phyloP scores from a whole-genome alignment of 2,113 vertebrate species.

The Pitta sordida region DNA sequence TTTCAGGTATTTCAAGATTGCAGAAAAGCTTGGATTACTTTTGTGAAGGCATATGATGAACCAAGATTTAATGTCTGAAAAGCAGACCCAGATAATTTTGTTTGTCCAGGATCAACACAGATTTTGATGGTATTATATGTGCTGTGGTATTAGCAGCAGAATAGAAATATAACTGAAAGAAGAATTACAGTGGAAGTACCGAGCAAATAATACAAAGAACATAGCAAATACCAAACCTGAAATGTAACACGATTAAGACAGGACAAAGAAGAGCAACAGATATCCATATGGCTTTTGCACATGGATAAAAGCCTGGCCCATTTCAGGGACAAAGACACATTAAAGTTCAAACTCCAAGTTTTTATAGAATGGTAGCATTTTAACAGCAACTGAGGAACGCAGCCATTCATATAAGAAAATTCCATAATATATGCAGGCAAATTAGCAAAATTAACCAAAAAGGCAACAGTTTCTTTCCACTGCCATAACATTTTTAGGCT shows the following conservation, averaged over 20 bases:
- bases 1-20: background rate
- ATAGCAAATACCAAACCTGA: constrained; percentile 10
- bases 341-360: background rate
- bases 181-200: background rate
- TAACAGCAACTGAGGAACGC: background rate
- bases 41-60: background rate
- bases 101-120: background rate
- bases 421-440: background rate
- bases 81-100: background rate
- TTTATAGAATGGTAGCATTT: background rate
- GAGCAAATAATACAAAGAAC: constrained; percentile 11
- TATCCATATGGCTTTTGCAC: background rate
- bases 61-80: background rate
- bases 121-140: background rate
- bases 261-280: background rate
- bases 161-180: background rate
- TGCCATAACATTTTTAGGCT: background rate
- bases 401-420: background rate
- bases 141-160: background rate
- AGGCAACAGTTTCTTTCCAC: background rate
- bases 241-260: background rate
- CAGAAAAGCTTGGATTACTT: background rate
- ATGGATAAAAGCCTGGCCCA: background rate
- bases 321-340: background rate
- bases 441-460: background rate